Evolutionary conservation across 2,113 vertebrate species (phyloP), one percentile per base, ranked within the genome.

Genomic region (Tympanuchus pallidicinctus): DNA sequence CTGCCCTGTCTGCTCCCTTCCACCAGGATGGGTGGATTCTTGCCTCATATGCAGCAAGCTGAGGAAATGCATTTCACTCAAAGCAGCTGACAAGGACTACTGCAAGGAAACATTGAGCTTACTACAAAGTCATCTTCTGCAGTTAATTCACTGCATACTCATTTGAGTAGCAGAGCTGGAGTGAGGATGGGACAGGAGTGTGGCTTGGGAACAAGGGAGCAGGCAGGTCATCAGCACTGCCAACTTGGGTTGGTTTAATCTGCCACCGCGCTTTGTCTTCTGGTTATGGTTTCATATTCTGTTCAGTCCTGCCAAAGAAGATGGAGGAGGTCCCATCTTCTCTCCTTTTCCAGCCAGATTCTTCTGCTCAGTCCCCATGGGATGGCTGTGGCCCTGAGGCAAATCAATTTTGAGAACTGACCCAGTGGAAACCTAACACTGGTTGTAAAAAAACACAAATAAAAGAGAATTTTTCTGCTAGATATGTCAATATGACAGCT

Each of bases 371-470:
- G 66, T 95, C 82, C 80, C 56, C 38, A 27, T 27, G 61, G 79
- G 69, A 56, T 60, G 45, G 25, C 56, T 59, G 24, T 15, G 56
- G 42, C 34, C 70, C 69, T 30, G 65, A 50, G 82, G 72, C 75
- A 90, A 88, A 93, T 86, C 76, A 80, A 30, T 94, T 47, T 76
- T 66, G 42, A 77, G 50, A 88, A 95, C 20, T 91, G 86, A 94
- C 69, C 79, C 28, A 71, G 38, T 71, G 69, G 79, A 94, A 96
- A 90, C 63, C 82, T 72, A 90, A 56, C 56, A 71, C 65, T 10
- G 2, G n/a, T n/a, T 25, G 48, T 18, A 77, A 94, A 95, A 67
- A 91, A 94, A 83, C 86, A 60, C 72, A 83, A 91, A 81, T 77
- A 42, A 57, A 70, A 74, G 60, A 83, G 28, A 19, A 47, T 17